These are phyloP conservation scores for Drosophila burlai DNA, from an alignment of 1,140 invertebrate species.

Conservation along the genomic window DNA sequence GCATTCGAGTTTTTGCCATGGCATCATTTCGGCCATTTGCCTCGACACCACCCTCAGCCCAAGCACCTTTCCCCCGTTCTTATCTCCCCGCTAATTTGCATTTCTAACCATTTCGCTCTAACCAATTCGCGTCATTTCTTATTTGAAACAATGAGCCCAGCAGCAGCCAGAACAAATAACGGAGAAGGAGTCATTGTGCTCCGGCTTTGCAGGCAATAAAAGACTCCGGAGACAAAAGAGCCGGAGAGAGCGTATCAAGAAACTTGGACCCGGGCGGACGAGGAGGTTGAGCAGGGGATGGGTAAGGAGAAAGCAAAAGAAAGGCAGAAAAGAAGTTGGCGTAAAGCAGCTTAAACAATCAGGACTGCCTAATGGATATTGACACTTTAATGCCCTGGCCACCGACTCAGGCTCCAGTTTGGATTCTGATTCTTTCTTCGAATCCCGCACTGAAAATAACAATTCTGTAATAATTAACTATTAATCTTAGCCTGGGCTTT, in stretches of 20 bases:
- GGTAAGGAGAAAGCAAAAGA: conserved; percentile 22
- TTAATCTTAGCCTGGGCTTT: too few relatives aligned
- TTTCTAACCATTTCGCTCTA: conserved; percentile 80
- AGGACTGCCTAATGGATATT: conserved; percentile 82
- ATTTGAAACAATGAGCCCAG: conserved; percentile 82
- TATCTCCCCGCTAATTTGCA: conserved; percentile 75
- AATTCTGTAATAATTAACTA: background rate
- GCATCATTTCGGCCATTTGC: conserved; percentile 30
- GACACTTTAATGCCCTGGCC: conserved; percentile 79
- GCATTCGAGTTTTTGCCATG: conserved; percentile 68
- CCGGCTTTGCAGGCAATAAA: conserved; percentile 65
- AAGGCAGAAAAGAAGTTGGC: conserved; percentile 77
- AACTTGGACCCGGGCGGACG: conserved; percentile 31
- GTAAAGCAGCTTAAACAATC: conserved; percentile 83
- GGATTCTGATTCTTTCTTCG: conserved; percentile 22
- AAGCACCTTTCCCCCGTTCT: conserved; percentile 27
- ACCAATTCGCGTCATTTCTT: conserved; percentile 82
- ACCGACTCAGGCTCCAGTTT: conserved; percentile 30
- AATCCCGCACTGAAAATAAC: conserved; percentile 15
- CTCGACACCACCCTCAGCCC: conserved; percentile 11
- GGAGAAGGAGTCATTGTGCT: conserved; percentile 71
- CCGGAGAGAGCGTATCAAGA: conserved; percentile 49
- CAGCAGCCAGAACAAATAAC: conserved; percentile 63
- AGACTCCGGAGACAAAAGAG: conserved; percentile 65
- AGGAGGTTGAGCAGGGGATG: conserved; percentile 14